phyloP scores from a whole-genome alignment of 2,113 vertebrate species.

The Puffinus mauretanicus region DNA sequence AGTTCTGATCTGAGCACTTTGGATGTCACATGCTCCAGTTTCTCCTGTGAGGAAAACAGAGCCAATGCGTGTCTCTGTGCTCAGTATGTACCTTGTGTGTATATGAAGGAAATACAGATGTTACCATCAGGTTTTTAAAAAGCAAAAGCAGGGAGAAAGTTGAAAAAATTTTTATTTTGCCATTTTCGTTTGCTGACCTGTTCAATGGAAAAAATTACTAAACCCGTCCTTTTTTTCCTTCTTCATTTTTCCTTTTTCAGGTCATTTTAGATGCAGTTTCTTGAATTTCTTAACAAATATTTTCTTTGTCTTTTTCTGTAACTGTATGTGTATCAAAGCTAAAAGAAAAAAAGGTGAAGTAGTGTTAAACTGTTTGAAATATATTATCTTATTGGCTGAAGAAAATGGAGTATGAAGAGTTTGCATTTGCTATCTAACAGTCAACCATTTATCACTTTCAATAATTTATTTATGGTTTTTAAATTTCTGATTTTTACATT shows the following conservation, averaged over 20 bases:
- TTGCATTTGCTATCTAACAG: neutral
- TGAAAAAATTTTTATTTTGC: neutral
- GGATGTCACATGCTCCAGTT: neutral
- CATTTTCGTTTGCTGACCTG: neutral
- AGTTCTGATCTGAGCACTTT: neutral
- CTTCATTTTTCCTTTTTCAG: neutral
- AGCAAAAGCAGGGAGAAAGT: neutral
- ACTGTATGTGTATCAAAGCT: neutral
- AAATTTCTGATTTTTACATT: neutral
- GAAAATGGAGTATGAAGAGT: neutral
- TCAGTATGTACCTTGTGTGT: neutral
- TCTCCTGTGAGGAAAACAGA: neutral
- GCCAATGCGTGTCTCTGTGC: neutral
- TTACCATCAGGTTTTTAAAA: neutral
- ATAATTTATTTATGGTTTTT: neutral
- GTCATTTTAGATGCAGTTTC: neutral
- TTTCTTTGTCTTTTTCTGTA: neutral
- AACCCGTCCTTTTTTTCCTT: neutral
- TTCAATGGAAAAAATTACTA: neutral
- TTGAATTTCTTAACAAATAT: neutral
- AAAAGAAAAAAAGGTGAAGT: neutral
- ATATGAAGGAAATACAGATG: neutral
- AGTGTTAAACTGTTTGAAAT: neutral
- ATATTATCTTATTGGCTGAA: neutral
- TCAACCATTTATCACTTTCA: neutral